Evolutionary conservation across 2,888 invertebrate species (phyloP), one percentile per base, ranked within the genome.

Genomic region (Nemotelus nigrinus): DNA sequence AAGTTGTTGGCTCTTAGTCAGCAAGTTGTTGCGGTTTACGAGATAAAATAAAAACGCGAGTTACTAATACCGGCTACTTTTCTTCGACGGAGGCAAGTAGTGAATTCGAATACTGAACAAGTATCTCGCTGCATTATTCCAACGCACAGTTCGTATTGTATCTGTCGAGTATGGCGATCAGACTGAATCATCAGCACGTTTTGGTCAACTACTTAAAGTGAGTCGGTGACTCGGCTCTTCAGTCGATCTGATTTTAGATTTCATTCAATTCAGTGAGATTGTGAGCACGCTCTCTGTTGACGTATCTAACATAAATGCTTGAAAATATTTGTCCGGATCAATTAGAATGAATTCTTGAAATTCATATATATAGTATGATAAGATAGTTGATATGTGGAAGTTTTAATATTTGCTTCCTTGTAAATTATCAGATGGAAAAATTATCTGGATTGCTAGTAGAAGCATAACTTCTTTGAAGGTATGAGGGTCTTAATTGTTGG

Each of bases 131-230:
- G 44, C 70, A 55, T 70, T 55, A 53, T 70, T 53, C 44, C 70
- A 8, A 70, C 70, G 55, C 55, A 70, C 57, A 25, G 25, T 55
- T 60, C 74, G 74, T 63, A 48, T 48, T 63, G 44, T 63, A 41
- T 63, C 8, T n/a, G 10, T 10, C 39, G 74, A 60, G 48, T 63
- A 44, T n/a, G 43, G 10, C 41, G 60, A 74, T 60, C 74, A 8
- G 10, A 74, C 74, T 74, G 74, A 74, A 60, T 74, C 74, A 63
- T 48, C 48, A 39, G n/a, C 60, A 10, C 74, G 50, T 47, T 63
- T 48, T 48, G n/a, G 60, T 43, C 74, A 57, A 41, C 60, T 74
- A 74, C 74, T 74, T 74, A 74, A 70, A 74, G 60, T 71, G 71
- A 55, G 43, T 65, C 65, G 47, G 47, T 43, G 39, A 10, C 57